Base-by-base conservation (phyloP, 2,888 invertebrate species). In the Diarsia brunnea region DNA sequence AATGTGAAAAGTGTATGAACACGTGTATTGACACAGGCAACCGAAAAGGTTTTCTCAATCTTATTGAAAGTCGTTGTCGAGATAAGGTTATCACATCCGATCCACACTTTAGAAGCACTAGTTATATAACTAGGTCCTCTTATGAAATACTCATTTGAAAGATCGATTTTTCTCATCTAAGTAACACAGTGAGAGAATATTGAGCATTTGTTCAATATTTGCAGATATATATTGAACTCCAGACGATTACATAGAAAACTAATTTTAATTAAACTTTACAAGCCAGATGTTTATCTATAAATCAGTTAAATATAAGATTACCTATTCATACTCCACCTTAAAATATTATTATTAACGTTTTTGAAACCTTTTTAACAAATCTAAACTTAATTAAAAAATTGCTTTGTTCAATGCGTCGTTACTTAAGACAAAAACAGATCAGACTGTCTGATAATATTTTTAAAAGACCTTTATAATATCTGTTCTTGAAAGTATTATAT, bases 241-340 rank as follows among this genome's bases (percentile, higher is more conserved):
- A 74, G 19, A 43, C 16, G 5, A 49, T 24, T 31, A 0, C 5
- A 31, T 19, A 43, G 38, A 61, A 73, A 53, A 53, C 11, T 19
- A 49, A 69, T 69, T 69, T 69, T 12, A 76, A 75, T 43, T 43
- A 64, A 49, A 43, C 12, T 4, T 69, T 21, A 27, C 4, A 14
- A 4, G 43, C 67, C 81, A 79, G 63, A 73, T 67, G 67, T 58
- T 73, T 55, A 45, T 63, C 19, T 14, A 66, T 79, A 55, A 66
- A 72, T 61, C 53, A 53, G 60, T 43, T 24, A 12, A 55, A 31
- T 3, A 19, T n/a, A 5, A 53, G 65, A 14, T 79, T 11, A 63
- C 43, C 4, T 53, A 55, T 24, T 79, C 0, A 1, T 31, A 43
- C 43, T 47, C 19, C 4, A 69, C 1, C 16, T 61, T 49, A 16